These are phyloP conservation scores for Netelia fuscicornis DNA, from an alignment of 2,888 invertebrate genomes.

Conservation along the genomic window DNA sequence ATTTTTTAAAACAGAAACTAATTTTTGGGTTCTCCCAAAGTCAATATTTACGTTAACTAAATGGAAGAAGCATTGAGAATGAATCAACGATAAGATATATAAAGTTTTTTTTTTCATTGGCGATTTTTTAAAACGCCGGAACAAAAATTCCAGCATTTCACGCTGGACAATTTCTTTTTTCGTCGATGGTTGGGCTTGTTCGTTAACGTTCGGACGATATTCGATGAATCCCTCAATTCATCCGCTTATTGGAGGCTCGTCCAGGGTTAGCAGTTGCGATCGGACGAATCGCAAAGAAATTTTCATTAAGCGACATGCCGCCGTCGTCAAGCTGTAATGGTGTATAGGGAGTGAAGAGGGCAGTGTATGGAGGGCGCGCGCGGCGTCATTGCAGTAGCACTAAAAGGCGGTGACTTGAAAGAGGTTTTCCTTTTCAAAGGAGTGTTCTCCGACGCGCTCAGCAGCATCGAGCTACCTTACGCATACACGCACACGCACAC, in stretches of 20 bases:
- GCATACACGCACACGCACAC: background rate
- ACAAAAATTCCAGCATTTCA: conserved; percentile 11
- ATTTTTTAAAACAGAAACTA: conserved; percentile 17
- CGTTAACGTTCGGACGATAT: background rate
- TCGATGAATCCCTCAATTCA: conserved; percentile 6
- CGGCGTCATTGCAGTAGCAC: conserved; percentile 70
- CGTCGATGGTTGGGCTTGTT: background rate
- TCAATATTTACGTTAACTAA: conserved; percentile 53
- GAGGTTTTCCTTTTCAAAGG: conserved; percentile 82
- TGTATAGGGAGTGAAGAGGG: conserved; percentile 17
- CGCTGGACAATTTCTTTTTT: too few relatives aligned
- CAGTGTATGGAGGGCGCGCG: conserved; percentile 41
- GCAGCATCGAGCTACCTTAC: conserved; percentile 43
- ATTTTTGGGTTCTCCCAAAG: conserved; percentile 16
- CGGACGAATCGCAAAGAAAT: conserved; percentile 55
- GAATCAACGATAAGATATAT: background rate
- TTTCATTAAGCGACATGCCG: conserved; percentile 56
- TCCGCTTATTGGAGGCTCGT: background rate
- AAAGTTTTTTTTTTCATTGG: background rate
- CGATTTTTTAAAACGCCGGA: conserved; percentile 8
- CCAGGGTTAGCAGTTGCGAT: background rate
- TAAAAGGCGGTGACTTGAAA: conserved; percentile 83
- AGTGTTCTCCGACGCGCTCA: conserved; percentile 73
- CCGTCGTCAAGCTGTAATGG: conserved; percentile 22
- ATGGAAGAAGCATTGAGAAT: background rate